These are phyloP conservation scores for Colius striatus DNA, from an alignment of 2,113 vertebrate species.

Conservation along the genomic window DNA sequence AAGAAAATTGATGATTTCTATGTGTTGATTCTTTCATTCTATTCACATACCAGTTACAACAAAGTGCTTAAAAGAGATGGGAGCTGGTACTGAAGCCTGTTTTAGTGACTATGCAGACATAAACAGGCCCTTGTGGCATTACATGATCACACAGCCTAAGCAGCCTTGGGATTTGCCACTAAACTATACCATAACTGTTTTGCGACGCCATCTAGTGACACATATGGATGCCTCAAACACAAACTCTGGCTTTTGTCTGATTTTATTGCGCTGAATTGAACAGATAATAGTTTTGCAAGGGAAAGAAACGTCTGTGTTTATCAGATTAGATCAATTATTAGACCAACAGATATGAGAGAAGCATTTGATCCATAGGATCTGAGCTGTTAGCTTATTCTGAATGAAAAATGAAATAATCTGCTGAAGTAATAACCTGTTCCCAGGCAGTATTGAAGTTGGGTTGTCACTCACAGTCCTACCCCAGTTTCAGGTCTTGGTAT, in stretches of 20 bases:
- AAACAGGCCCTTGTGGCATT: background rate
- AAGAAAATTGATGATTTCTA: background rate
- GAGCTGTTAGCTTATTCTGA: background rate
- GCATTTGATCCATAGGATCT: background rate
- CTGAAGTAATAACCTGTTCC: background rate
- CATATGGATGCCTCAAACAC: background rate
- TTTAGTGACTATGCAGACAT: background rate
- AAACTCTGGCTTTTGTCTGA: background rate
- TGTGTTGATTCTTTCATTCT: background rate
- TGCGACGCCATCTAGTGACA: conserved; percentile 54
- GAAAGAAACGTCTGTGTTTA: background rate
- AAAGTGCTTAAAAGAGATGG: background rate
- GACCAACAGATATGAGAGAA: background rate
- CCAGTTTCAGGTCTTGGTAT: background rate
- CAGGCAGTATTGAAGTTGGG: background rate
- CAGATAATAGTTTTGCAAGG: background rate
- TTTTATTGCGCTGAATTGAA: background rate
- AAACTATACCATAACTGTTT: background rate
- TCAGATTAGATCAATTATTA: background rate
- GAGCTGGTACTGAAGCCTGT: background rate
- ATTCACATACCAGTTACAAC: background rate
- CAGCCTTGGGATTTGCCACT: background rate
- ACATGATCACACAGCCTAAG: accelerated
- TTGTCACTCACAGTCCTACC: background rate
- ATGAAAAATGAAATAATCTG: background rate